These are phyloP conservation scores for Lordiphosa stackelbergi DNA, from an alignment of 1,140 invertebrate genomes.

Conservation along the genomic window DNA sequence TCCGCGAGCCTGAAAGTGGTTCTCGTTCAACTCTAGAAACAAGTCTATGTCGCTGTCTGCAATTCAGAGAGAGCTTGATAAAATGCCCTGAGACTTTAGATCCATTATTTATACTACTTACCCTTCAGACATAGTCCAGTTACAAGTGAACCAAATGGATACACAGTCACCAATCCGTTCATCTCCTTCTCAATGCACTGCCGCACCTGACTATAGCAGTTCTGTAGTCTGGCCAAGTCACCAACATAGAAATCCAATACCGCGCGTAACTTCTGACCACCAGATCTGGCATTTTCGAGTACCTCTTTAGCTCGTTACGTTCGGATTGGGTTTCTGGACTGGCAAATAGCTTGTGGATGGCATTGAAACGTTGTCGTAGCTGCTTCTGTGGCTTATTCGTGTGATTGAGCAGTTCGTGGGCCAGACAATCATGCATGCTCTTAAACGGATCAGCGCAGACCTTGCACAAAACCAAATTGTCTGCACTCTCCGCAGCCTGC, in stretches of 20 bases:
- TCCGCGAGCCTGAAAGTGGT: not conserved
- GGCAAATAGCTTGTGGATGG: conserved; percentile 36
- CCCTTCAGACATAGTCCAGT: conserved; percentile 59
- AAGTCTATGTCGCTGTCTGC: conserved; percentile 70
- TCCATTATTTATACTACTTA: conserved; percentile 8
- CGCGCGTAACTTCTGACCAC: conserved; percentile 28
- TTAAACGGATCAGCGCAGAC: conserved; percentile 43
- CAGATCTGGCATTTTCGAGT: conserved; percentile 16
- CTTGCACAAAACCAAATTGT: conserved; percentile 38
- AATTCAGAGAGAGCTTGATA: not conserved
- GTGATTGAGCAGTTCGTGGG: conserved; percentile 54
- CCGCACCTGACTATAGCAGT: conserved; percentile 36
- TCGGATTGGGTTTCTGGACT: conserved; percentile 48
- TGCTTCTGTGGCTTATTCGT: conserved; percentile 44
- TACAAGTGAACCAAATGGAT: conserved; percentile 65
- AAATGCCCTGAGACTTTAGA: not conserved
- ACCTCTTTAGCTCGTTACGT: conserved; percentile 24
- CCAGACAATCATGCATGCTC: conserved; percentile 49
- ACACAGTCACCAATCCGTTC: conserved; percentile 23
- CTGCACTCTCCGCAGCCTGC: not conserved
- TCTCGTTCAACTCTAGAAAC: conserved; percentile 31
- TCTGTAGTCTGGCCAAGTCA: conserved; percentile 27
- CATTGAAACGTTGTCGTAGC: conserved; percentile 38
- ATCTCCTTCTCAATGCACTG: conserved; percentile 38
- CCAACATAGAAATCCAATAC: conserved; percentile 37